phyloP scores from a whole-genome alignment of 2,797 vertebrate genomes.

The Gambusia yucatana region DNA sequence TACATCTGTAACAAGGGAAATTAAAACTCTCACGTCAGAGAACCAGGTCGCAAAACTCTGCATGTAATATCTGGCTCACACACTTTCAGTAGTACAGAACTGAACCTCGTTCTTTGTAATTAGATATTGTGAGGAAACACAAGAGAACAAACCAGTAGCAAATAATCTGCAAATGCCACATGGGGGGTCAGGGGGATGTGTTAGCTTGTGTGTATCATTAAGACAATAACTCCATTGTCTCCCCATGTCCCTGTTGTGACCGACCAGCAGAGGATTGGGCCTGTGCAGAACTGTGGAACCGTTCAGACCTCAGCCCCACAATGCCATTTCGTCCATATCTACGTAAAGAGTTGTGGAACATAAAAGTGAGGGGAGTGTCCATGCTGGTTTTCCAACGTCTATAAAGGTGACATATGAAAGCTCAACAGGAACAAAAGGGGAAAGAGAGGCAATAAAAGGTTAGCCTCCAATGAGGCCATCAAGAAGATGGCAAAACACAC shows the following conservation, averaged over 20 bases:
- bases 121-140: conserved; percentile 23
- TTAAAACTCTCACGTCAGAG: not conserved
- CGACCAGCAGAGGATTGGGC: conserved; percentile 41
- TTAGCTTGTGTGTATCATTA: conserved; percentile 17
- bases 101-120: not conserved
- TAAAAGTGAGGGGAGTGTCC: conserved; percentile 18
- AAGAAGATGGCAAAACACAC: conserved; percentile 27
- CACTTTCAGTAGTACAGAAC: not conserved
- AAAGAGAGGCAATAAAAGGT: conserved; percentile 51
- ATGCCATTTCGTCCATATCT: conserved; percentile 26
- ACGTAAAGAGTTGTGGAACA: conserved; percentile 27
- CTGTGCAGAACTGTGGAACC: conserved; percentile 38
- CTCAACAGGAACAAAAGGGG: conserved; percentile 36
- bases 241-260: conserved; percentile 43
- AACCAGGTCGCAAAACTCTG: not conserved
- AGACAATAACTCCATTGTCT: conserved; percentile 72
- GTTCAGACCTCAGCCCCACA: conserved; percentile 33
- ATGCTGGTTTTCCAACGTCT: conserved; percentile 21
- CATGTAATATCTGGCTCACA: not conserved
- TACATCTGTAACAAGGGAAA: not conserved
- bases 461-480: conserved; percentile 10
- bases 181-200: conserved; percentile 13
- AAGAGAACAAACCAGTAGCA: conserved; percentile 25
- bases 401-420: conserved; percentile 35
- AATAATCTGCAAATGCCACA: conserved; percentile 26